Evolutionary conservation across 2,888 invertebrate genomes (phyloP), one percentile per base, ranked within the genome.

Genomic region (Brenthis daphne): DNA sequence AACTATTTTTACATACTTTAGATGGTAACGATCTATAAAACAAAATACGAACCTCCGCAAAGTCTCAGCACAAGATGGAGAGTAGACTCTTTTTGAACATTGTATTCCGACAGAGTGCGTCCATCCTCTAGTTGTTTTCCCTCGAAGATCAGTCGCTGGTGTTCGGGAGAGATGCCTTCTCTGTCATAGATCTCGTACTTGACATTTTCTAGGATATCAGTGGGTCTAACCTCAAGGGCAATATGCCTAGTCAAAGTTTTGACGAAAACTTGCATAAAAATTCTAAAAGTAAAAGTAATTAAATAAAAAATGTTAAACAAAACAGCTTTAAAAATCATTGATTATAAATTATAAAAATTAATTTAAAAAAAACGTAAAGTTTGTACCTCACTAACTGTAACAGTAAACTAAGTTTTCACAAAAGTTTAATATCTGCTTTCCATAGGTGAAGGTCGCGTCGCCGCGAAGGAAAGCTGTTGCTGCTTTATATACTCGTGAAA

Each of bases 101-200:
- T 54, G 54, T 54, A 54, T 13, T 54, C 29, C 1, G 54, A 54
- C 29, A 54, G 54, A 54, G 29, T 54, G 2, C 54, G 11, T 24
- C 54, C 54, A 54, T 54, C 14, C 6, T 54, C 54, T 12, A 54
- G 24, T 54, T 29, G 54, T 24, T 54, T 54, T 12, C 54, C 54
- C 13, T 54, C 54, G 29, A 12, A 54, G 20, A 54, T 54, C 13
- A 54, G 13, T 29, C 54, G 20, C 54, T 54, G 54, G 13, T 54
- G 54, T 54, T 54, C 54, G 6, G 20, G 29, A 54, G 13, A 54
- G 54, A 54, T 54, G 14, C 54, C 54, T 29, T 54, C 54, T 14
- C 29, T 54, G 0, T 54, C 54, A 6, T 14, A 54, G 14, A 54
- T 14, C 12, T 54, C 13, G 6, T 29, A 54, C 14, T 54, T 54